Percentiles rank a stretch among this genome's conserved stretches.
Evolutionary conservation across 2,888 invertebrate genomes (phyloP).

Genomic region (Thelaira solivaga): DNA sequence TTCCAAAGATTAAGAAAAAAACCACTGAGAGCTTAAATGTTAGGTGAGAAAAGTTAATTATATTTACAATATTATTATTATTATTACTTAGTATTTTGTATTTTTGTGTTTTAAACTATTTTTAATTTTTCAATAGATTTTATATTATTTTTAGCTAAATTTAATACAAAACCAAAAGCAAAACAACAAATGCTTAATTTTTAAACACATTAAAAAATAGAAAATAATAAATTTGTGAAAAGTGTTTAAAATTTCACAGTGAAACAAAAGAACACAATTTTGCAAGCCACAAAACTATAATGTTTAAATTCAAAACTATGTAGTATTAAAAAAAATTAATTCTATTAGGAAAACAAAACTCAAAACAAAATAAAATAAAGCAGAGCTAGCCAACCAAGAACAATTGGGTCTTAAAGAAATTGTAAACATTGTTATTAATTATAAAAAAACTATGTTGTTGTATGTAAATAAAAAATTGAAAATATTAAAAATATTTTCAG

Average conservation of each 20-base stretch:
- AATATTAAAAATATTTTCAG: background rate
- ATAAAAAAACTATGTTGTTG: background rate
- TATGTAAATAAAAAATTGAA: background rate
- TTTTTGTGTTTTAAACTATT: conserved; percentile 45
- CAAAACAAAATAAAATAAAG: background rate
- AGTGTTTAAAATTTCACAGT: conserved; percentile 29
- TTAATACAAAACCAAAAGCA: conserved; percentile 25
- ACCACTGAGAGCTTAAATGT: conserved; percentile 28
- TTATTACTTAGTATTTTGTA: conserved; percentile 37
- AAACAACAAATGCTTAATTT: conserved; percentile 28
- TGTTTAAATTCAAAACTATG: background rate
- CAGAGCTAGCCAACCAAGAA: background rate
- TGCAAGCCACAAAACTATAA: background rate
- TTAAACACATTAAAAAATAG: conserved; percentile 7
- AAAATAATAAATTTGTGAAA: background rate
- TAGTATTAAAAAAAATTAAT: conserved; percentile 6
- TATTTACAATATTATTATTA: conserved; percentile 22
- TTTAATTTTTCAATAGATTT: conserved; percentile 50
- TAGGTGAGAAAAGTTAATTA: conserved; percentile 37
- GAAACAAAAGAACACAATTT: background rate
- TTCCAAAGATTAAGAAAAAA: conserved; percentile 54
- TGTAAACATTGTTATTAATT: background rate
- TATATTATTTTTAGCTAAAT: conserved; percentile 60
- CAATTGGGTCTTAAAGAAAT: background rate
- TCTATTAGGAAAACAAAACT: background rate